phyloP scores from a whole-genome alignment of 2,888 invertebrate species.

The Ctena decussata region DNA sequence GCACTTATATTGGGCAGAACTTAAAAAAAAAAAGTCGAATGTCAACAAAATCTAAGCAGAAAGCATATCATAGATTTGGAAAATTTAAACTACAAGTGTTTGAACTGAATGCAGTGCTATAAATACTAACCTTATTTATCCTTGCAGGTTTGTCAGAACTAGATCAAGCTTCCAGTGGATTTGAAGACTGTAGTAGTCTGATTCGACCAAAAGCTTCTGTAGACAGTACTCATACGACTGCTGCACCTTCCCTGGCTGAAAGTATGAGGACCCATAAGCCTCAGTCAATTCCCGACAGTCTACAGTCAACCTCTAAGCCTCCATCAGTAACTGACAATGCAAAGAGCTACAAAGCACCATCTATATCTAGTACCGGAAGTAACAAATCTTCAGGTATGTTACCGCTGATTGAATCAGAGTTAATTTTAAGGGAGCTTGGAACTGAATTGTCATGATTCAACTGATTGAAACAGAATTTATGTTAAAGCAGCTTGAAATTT shows the following conservation, averaged over 20 bases:
- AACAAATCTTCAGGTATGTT: slow-evolving; percentile 62
- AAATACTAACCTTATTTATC: too few species aligned
- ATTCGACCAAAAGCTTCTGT: slow-evolving; percentile 64
- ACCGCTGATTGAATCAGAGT: too few species aligned
- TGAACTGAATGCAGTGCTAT: too few species aligned
- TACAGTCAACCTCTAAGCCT: slow-evolving; percentile 45
- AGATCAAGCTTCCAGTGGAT: slow-evolving; percentile 83
- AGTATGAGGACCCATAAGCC: slow-evolving; percentile 62
- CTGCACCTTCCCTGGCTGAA: slow-evolving; percentile 64
- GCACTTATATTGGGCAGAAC: too few species aligned
- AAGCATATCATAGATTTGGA: too few species aligned
- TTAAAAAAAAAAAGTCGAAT: too few species aligned
- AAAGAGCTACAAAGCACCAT: slow-evolving; percentile 65
- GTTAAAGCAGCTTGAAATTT: too few species aligned
- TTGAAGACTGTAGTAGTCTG: slow-evolving; percentile 82
- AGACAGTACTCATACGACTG: slow-evolving; percentile 64
- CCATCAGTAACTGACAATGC: slow-evolving; percentile 47
- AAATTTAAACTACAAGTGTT: too few species aligned
- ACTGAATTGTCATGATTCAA: too few species aligned
- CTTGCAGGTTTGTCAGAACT: slow-evolving; percentile 66
- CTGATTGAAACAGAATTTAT: too few species aligned
- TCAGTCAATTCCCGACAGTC: slow-evolving; percentile 56
- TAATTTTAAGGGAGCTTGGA: too few species aligned
- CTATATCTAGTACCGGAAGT: slow-evolving; percentile 66
- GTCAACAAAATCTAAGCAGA: too few species aligned